These are phyloP conservation scores for western clawed frog (Xenopus tropicalis) DNA, from an alignment of 2,113 vertebrate genomes.

Conservation along the genomic window UCB_Xtro_10.0 CM004449.2:43092501-43093000, in stretches of 20 bases:
- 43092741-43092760: constrained; percentile 24
- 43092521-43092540: no score
- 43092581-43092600: no score
- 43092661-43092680: no score
- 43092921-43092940: neutral
- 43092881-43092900: neutral
- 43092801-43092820: neutral
- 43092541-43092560: no score
- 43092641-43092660: no score
- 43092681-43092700: constrained; percentile 8
- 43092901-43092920: neutral
- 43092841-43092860: neutral
- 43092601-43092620: no score
- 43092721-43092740: constrained; percentile 15
- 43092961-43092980: constrained; percentile 10
- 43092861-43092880: neutral
- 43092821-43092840: neutral
- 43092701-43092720: constrained; percentile 14
- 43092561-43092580: no score
- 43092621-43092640: no score
- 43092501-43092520: no score
- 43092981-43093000: constrained; percentile 9
- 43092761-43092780: constrained; percentile 24
- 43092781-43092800: neutral
- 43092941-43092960: no score